These are phyloP conservation scores for Colostygia pectinataria DNA, from an alignment of 2,888 invertebrate species.

Conservation along the genomic window DNA sequence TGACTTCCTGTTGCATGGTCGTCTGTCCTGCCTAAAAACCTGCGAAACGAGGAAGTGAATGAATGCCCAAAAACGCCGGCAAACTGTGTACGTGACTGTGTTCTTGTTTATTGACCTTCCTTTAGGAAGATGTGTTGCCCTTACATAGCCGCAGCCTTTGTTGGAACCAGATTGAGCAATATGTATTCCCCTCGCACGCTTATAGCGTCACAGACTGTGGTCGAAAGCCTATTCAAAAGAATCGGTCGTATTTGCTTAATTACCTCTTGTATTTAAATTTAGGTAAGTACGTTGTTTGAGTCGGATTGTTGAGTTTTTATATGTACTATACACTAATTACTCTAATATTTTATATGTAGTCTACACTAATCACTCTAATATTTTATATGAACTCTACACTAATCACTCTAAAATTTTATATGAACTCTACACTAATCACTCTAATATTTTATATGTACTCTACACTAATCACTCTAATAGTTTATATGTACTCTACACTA, in stretches of 20 bases:
- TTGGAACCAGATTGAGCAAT: constrained; percentile 22
- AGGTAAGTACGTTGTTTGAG: not conserved
- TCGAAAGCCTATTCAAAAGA: constrained; percentile 35
- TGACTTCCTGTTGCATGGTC: too few species aligned
- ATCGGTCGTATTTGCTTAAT: constrained; percentile 40
- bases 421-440: too few species aligned
- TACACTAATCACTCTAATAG: too few species aligned
- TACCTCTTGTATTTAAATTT: constrained; percentile 33
- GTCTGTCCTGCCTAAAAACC: not conserved
- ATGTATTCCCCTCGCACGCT: constrained; percentile 35
- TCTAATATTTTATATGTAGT: too few species aligned
- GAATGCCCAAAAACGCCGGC: constrained; percentile 7
- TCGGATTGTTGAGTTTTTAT: not conserved
- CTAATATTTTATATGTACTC: too few species aligned
- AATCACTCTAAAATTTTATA: too few species aligned
- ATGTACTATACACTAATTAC: too few species aligned
- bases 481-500: too few species aligned
- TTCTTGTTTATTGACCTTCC: constrained; percentile 34
- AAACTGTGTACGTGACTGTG: constrained; percentile 25
- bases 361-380: too few species aligned
- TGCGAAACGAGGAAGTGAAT: constrained; percentile 15
- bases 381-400: too few species aligned
- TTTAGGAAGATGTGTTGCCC: constrained; percentile 26
- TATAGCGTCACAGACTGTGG: constrained; percentile 25
- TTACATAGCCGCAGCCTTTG: constrained; percentile 25